Base-by-base conservation (phyloP, 2,113 vertebrate genomes). In the Chloropsis cyanopogon region DNA sequence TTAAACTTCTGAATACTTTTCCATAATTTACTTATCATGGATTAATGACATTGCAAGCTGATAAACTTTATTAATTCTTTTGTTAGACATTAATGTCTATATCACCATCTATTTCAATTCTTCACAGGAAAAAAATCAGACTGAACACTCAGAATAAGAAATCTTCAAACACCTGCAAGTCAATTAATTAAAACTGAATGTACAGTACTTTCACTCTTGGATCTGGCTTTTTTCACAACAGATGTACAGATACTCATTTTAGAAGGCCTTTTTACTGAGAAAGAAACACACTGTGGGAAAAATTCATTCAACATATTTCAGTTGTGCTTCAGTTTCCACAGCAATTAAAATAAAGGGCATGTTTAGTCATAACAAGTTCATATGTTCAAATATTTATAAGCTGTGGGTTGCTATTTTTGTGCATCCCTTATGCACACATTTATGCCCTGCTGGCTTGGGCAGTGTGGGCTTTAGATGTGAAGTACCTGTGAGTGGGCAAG, bases 271-370 rank as follows among this genome's bases (percentile, higher is more conserved):
- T 85, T 65, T 73, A 63, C 15, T 47, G 11, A 66, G 33, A 9
- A 72, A 76, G 21, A 88, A 68, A 31, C 3, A 53, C 14, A 25
- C 4, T 4, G 9, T 37, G 21, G 19, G 83, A 91, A 88, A 73
- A 28, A 10, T 29, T 63, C 7, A 6, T 6, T 31, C 24, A 54
- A 6, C 0, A 0, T 42, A 56, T 41, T 75, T 85, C 66, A 39
- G 35, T 41, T 44, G 16, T 71, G 53, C 92, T 71, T 96, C 61
- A 69, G 63, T 92, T 94, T 82, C 53, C 66, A 82, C 9, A 53
- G 17, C 4, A 4, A 66, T 60, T 65, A 71, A 61, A 89, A 14
- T 26, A 37, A 82, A 61, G 20, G 1, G 1, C 12, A 73, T 8
- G 82, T 82, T 77, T 42, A 88, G 15, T 29, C 25, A 39, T 46